phyloP scores from a whole-genome alignment of 1,140 invertebrate genomes.

The Drosophila sechellia region DNA sequence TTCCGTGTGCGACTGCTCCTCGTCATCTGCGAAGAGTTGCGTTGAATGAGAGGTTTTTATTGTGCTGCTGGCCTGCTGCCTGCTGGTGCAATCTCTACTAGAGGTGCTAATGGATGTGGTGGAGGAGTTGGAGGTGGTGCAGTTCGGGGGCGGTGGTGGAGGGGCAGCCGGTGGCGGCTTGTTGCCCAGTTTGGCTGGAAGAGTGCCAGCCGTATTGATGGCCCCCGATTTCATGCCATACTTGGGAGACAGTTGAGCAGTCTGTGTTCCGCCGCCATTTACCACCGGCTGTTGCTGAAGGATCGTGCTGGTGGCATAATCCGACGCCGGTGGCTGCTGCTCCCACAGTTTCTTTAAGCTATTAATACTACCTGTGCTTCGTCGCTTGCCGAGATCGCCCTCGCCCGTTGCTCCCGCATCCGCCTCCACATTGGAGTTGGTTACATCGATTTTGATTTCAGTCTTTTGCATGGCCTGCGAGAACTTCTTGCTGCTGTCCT shows the following conservation, averaged over 20 bases:
- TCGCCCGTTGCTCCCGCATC: slow-evolving; percentile 41
- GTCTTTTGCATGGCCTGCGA: slow-evolving; percentile 79
- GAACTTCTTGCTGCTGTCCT: slow-evolving; percentile 67
- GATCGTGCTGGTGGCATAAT: slow-evolving; percentile 79
- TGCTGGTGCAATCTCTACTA: slow-evolving; percentile 42
- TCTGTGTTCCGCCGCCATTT: slow-evolving; percentile 22
- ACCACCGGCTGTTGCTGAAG: slow-evolving; percentile 58
- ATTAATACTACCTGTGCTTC: slow-evolving; percentile 96
- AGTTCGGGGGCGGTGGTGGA: slow-evolving; percentile 76
- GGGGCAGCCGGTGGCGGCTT: slow-evolving; percentile 78
- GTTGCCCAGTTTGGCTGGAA: slow-evolving; percentile 49
- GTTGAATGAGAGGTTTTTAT: slow-evolving; percentile 83
- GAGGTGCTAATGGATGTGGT: slow-evolving; percentile 38
- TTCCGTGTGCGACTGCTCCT: slow-evolving; percentile 31
- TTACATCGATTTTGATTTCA: slow-evolving; percentile 84
- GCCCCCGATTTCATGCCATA: slow-evolving; percentile 59
- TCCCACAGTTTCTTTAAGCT: slow-evolving; percentile 96
- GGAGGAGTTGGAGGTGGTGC: slow-evolving; percentile 50
- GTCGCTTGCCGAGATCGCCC: slow-evolving; percentile 92
- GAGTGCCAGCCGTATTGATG: not conserved
- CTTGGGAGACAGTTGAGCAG: slow-evolving; percentile 76
- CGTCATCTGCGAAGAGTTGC: slow-evolving; percentile 83
- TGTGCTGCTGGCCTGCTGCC: slow-evolving; percentile 41
- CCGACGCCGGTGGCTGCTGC: slow-evolving; percentile 86
- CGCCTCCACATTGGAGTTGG: slow-evolving; percentile 56